phyloP scores from a whole-genome alignment of 2,113 vertebrate genomes.

The Carollia perspicillata region DNA sequence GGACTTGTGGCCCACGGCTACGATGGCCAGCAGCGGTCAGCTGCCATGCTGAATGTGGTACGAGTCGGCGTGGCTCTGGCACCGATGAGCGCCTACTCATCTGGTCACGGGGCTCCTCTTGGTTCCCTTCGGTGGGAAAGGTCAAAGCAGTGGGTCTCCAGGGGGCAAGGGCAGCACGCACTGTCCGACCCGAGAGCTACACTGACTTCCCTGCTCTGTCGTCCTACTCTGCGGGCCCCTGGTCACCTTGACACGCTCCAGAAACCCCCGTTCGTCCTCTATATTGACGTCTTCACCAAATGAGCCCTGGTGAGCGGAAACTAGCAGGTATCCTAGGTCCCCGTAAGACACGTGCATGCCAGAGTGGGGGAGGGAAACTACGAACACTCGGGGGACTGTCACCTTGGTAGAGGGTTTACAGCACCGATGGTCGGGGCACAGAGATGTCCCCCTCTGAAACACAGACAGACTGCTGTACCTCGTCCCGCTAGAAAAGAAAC shows the following conservation, averaged over 20 bases:
- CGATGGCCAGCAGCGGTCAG: not conserved
- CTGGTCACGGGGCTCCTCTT: not conserved
- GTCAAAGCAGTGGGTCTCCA: not conserved
- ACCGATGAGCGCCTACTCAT: not conserved
- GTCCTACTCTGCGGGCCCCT: not conserved
- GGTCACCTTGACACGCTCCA: not conserved
- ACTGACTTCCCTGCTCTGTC: not conserved
- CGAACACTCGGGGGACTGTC: not conserved
- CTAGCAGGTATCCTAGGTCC: not conserved
- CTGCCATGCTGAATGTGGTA: not conserved
- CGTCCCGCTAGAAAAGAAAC: not conserved
- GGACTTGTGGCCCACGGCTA: not conserved
- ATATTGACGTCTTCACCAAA: not conserved
- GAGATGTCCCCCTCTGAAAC: not conserved
- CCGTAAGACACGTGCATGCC: not conserved
- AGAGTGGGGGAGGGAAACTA: not conserved
- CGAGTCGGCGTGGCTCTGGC: not conserved
- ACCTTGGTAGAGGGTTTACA: not conserved
- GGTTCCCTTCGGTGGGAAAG: not conserved
- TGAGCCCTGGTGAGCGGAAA: not conserved
- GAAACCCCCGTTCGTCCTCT: not conserved
- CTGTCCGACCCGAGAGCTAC: not conserved
- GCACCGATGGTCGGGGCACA: not conserved
- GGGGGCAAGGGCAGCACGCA: not conserved
- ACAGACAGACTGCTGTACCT: not conserved